phyloP scores from a whole-genome alignment of 2,888 invertebrate species.

The Strigamia maritima region DNA sequence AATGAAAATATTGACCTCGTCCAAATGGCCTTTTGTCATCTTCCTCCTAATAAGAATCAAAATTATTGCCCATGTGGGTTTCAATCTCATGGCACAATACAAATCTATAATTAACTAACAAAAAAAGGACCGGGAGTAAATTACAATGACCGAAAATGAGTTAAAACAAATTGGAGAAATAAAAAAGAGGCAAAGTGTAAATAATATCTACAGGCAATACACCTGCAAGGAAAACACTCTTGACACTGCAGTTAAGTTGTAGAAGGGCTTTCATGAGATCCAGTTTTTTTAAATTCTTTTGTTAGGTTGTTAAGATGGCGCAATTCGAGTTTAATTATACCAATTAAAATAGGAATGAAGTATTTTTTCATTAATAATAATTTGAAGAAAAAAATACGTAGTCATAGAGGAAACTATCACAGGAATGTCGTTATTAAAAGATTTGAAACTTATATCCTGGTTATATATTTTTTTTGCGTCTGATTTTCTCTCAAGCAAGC shows the following conservation, averaged over 20 bases:
- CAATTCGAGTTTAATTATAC: constrained; percentile 5
- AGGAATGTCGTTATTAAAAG: constrained; percentile 1
- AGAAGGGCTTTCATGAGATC: background rate
- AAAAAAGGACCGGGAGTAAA: background rate
- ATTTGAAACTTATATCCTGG: background rate
- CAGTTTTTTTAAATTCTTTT: background rate
- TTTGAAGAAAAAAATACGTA: background rate
- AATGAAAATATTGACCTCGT: constrained; percentile 5
- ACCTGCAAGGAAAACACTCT: background rate
- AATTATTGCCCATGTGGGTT: background rate
- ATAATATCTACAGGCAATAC: constrained; percentile 5
- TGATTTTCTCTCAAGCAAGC: background rate
- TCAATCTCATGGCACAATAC: background rate
- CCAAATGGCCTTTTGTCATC: background rate
- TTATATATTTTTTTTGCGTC: background rate
- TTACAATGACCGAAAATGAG: background rate
- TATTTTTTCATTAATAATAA: background rate
- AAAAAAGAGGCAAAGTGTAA: background rate
- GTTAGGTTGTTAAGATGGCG: background rate
- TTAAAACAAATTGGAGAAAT: background rate
- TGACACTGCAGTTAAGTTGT: constrained; percentile 15
- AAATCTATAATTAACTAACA: background rate
- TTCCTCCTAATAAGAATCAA: background rate
- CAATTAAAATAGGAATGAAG: constrained; percentile 1
- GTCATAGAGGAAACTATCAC: background rate